Evolutionary conservation across 1,140 invertebrate genomes (phyloP).

Genomic region (Diorhabda sublineata): DNA sequence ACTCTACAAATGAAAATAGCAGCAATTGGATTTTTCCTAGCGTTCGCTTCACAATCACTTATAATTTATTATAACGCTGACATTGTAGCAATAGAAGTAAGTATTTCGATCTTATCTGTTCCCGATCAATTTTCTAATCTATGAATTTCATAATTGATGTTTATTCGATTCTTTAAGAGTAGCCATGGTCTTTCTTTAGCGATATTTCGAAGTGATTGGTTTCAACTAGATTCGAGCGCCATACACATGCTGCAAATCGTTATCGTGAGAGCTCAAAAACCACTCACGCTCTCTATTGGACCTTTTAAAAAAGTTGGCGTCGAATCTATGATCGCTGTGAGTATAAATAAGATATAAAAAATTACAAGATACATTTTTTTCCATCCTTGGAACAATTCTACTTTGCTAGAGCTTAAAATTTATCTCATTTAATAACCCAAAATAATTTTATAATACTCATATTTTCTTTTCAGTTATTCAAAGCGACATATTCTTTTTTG

Average conservation of each 20-base stretch:
- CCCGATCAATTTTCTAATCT: too few species aligned
- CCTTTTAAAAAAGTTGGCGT: background rate
- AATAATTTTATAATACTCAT: too few species aligned
- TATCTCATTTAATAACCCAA: too few species aligned
- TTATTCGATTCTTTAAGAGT: background rate
- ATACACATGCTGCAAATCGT: background rate
- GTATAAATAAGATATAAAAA: background rate
- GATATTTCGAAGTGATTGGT: background rate
- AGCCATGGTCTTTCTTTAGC: background rate
- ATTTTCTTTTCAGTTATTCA: too few species aligned
- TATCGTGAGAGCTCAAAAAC: background rate
- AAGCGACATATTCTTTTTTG: too few species aligned
- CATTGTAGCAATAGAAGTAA: background rate
- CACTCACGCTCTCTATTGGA: background rate
- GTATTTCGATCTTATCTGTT: too few species aligned
- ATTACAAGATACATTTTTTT: too few species aligned
- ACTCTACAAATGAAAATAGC: background rate
- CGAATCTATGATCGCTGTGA: background rate
- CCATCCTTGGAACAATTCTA: too few species aligned
- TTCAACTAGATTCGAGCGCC: background rate
- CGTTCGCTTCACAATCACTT: background rate
- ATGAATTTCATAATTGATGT: too few species aligned
- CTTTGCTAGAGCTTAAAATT: too few species aligned
- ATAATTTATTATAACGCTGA: constrained; percentile 1
- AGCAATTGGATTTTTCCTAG: background rate